Evolutionary conservation across 1,140 invertebrate species (phyloP).

Genomic region (Drosophila watanabei): DNA sequence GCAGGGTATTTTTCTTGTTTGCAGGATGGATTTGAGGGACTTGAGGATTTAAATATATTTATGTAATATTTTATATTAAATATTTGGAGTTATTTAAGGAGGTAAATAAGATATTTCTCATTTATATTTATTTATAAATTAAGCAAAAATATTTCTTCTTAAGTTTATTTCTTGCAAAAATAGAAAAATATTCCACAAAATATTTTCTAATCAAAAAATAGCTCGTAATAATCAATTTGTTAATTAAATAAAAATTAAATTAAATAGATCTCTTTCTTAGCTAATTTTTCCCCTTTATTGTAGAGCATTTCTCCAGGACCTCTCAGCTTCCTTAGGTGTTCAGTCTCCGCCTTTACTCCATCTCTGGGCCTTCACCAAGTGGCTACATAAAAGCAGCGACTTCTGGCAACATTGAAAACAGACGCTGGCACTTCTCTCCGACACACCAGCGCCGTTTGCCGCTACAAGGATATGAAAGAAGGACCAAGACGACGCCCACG

Average conservation of each 20-base stretch:
- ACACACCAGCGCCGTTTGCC: slow-evolving; percentile 68
- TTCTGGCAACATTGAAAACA: slow-evolving; percentile 82
- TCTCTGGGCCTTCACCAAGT: slow-evolving; percentile 49
- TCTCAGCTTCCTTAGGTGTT: neutral
- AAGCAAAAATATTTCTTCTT: neutral
- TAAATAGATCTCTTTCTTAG: too few relatives aligned
- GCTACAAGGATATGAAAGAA: slow-evolving; percentile 70
- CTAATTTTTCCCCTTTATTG: neutral
- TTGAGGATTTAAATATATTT: neutral
- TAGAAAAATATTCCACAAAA: too few relatives aligned
- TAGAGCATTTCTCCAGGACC: slow-evolving; percentile 30
- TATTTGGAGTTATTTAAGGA: neutral
- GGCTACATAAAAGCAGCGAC: slow-evolving; percentile 79
- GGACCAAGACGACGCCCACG: slow-evolving; percentile 45
- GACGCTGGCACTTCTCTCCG: slow-evolving; percentile 75
- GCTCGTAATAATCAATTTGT: too few relatives aligned
- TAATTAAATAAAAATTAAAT: too few relatives aligned
- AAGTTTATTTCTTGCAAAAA: neutral
- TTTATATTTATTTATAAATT: neutral
- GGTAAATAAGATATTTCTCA: neutral
- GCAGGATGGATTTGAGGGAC: neutral
- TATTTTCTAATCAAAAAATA: too few relatives aligned
- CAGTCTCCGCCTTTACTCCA: slow-evolving; percentile 26
- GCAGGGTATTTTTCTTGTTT: slow-evolving; percentile 45
- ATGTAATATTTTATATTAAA: neutral